These are phyloP conservation scores for Archivesica marissinica DNA, from an alignment of 1,140 invertebrate species.

Conservation along the genomic window DNA sequence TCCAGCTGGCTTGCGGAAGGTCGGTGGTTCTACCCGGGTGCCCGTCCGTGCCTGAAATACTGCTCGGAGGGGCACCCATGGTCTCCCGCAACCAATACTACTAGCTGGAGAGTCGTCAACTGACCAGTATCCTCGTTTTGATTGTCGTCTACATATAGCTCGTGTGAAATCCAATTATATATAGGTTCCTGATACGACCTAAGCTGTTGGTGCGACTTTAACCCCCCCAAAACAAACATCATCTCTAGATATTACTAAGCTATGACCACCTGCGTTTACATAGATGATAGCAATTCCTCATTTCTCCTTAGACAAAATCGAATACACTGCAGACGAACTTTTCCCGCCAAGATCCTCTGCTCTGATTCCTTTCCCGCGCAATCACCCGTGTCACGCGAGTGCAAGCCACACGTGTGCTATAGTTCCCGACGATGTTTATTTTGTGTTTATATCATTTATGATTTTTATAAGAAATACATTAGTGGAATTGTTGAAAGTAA, in stretches of 20 bases:
- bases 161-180: no score
- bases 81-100: no score
- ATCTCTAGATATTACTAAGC: neutral
- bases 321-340: neutral
- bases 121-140: no score
- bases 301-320: neutral
- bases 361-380: slow-evolving; percentile 3
- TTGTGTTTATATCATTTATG: slow-evolving; percentile 57
- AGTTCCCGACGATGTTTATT: slow-evolving; percentile 18
- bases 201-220: no score
- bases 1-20: no score
- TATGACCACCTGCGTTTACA: neutral
- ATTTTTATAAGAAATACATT: slow-evolving; percentile 32
- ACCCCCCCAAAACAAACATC: no score
- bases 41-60: no score
- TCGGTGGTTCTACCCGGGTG: no score
- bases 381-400: slow-evolving; percentile 38
- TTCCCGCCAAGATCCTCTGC: neutral
- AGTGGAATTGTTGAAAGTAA: slow-evolving; percentile 44
- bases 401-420: slow-evolving; percentile 43
- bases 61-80: no score
- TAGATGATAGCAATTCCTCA: neutral
- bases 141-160: no score
- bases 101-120: no score
- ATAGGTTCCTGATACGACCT: no score